Evolutionary conservation across 1,140 invertebrate genomes (phyloP), one percentile per base, ranked within the genome.

Genomic region (Thaumetopoea pityocampa): DNA sequence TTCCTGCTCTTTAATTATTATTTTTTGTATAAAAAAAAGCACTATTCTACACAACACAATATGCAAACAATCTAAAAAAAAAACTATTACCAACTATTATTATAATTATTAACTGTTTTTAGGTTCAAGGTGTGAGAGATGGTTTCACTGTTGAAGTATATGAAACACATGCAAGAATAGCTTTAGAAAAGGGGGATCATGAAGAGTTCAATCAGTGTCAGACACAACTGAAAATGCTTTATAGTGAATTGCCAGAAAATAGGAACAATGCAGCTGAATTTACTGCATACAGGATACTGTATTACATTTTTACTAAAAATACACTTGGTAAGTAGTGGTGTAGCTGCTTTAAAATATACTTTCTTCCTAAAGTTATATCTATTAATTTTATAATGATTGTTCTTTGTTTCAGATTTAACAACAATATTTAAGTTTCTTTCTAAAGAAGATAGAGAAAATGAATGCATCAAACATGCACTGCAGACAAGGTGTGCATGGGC

Each of bases 161-260:
- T 86, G 98, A 99, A 88, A 98, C 96, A 1, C 98, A 99, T 88
- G 98, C 96, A 5, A 88, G 96, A 38, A 96, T 99, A 69, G 97
- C 97, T 33, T 87, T 99, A 70, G 97, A 99, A 77, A 98, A 96
- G 83, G 94, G 95, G 24, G 98, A 99, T 74, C 96, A 98, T 79
- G 96, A 98, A 77, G 98, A 99, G 79, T 99, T 99, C 71, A 99
- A 99, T 87, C 98, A 99, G 74, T 99, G 98, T 80, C 98, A 99
- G 86, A 98, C 96, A 20, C 98, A 99, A 85, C 85, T 99, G 14
- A 95, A 95, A 87, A 93, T 96, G 87, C 87, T 99, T 5, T 99
- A 98, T 77, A 76, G 88, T 40, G 92, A 94, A 67, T 47, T 86
- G 43, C 83, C 83, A 15, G 78, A 88, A 50, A 76, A 92, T 14